Conservation (phyloP, 1,140 invertebrate genomes). For the Diuraphis noxia region DNA sequence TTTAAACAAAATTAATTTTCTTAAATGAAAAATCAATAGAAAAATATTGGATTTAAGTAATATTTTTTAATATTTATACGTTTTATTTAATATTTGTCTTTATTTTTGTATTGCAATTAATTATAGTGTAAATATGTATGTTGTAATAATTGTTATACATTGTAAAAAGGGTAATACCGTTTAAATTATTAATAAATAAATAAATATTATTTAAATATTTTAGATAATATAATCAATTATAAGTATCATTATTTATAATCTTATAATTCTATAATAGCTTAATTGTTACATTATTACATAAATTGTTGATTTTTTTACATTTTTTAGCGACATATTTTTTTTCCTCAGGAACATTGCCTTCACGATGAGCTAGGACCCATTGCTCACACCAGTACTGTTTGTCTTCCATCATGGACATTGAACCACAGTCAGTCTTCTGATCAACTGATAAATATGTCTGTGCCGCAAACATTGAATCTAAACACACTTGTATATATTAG, state of each 20-base stretch:
- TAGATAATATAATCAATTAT: background rate
- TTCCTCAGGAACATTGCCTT: slow-evolving; percentile 44
- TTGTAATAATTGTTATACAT: no score
- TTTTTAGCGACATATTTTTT: slow-evolving; percentile 52
- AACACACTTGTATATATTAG: background rate
- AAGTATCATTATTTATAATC: background rate
- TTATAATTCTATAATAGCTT: background rate
- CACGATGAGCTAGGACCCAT: slow-evolving; percentile 45
- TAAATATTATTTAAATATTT: background rate
- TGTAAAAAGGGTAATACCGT: no score
- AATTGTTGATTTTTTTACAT: slow-evolving; percentile 6
- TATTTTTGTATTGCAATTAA: no score
- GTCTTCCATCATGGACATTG: slow-evolving; percentile 22
- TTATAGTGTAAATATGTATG: no score
- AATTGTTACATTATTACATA: background rate
- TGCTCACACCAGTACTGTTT: slow-evolving; percentile 51
- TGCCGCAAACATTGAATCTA: slow-evolving; percentile 38
- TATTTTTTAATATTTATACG: background rate
- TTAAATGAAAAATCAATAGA: background rate
- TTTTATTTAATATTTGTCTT: no score
- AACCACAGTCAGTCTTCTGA: slow-evolving; percentile 46
- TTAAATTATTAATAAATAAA: no score
- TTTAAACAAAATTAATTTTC: background rate
- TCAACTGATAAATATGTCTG: slow-evolving; percentile 37
- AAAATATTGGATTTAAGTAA: background rate